Percentiles rank a stretch among this genome's conserved stretches.
Conservation (phyloP, 2,888 invertebrate genomes). For the Corbicula japonica region DNA sequence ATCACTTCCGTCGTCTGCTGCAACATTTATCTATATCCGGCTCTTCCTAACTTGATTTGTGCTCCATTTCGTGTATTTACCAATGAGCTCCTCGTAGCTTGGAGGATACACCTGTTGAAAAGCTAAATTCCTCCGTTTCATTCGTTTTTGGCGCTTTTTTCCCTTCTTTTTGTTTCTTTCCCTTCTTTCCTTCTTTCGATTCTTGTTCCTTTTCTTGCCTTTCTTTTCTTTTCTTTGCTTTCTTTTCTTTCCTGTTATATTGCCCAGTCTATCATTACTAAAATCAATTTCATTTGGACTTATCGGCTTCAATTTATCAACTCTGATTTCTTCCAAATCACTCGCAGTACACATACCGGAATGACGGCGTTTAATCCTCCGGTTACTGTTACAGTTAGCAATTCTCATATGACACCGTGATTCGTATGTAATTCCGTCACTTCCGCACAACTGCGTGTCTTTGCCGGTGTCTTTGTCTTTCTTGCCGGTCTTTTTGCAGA, state of each 20-base stretch:
- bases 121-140: conserved; percentile 50
- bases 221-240: conserved; percentile 30
- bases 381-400: conserved; percentile 71
- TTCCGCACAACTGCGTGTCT: conserved; percentile 77
- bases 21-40: conserved; percentile 37
- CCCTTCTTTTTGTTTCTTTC: conserved; percentile 21
- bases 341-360: conserved; percentile 57
- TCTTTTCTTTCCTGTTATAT: conserved; percentile 5
- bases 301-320: conserved; percentile 6
- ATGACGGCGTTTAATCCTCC: conserved; percentile 69
- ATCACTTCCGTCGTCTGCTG: neutral
- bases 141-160: conserved; percentile 40
- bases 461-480: conserved; percentile 8
- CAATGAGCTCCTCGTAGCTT: conserved; percentile 49
- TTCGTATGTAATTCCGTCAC: conserved; percentile 78
- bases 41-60: conserved; percentile 57
- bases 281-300: conserved; percentile 2
- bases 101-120: conserved; percentile 43
- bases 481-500: conserved; percentile 72
- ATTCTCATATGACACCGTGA: conserved; percentile 78
- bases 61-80: conserved; percentile 57
- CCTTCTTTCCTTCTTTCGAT: conserved; percentile 22
- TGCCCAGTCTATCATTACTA: conserved; percentile 21
- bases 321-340: conserved; percentile 3
- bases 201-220: conserved; percentile 20